A percentile compares a stretch with the other conserved stretches of the same genome.
phyloP scores from a whole-genome alignment of 1,140 invertebrate species.

The Mycetomoellerius zeteki region DNA sequence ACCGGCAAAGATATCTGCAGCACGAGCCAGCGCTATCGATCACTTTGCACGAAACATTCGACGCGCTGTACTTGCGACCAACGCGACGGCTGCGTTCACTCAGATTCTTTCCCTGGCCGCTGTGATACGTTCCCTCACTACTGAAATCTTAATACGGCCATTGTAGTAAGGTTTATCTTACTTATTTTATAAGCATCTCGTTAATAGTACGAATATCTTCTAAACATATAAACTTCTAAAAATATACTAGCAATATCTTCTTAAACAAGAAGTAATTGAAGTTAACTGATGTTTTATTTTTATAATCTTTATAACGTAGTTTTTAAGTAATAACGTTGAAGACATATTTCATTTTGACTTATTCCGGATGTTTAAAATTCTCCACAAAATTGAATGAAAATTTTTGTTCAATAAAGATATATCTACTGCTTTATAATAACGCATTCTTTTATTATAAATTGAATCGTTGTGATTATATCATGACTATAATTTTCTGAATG shows the following conservation, averaged over 20 bases:
- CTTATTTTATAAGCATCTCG: too few relatives aligned
- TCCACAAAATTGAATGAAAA: neutral
- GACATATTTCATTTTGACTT: neutral
- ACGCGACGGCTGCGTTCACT: neutral
- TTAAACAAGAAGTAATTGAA: neutral
- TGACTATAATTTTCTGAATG: constrained; percentile 23
- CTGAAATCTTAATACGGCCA: constrained; percentile 16
- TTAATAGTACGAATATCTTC: neutral
- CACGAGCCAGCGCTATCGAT: constrained; percentile 63
- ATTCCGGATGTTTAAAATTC: neutral
- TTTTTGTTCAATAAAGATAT: neutral
- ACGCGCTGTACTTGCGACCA: constrained; percentile 46
- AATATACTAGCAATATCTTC: neutral
- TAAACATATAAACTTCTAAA: neutral
- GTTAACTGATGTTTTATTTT: neutral
- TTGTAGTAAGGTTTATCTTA: neutral
- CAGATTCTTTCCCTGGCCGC: constrained; percentile 24
- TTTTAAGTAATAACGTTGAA: neutral
- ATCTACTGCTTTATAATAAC: constrained; percentile 2
- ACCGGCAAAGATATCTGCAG: constrained; percentile 62
- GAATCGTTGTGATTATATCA: neutral
- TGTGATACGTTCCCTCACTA: constrained; percentile 6
- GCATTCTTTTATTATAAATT: neutral
- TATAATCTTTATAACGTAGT: neutral
- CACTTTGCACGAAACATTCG: constrained; percentile 70